Evolutionary conservation across 2,113 vertebrate species (phyloP).

Genomic region (Bombycilla garrulus): DNA sequence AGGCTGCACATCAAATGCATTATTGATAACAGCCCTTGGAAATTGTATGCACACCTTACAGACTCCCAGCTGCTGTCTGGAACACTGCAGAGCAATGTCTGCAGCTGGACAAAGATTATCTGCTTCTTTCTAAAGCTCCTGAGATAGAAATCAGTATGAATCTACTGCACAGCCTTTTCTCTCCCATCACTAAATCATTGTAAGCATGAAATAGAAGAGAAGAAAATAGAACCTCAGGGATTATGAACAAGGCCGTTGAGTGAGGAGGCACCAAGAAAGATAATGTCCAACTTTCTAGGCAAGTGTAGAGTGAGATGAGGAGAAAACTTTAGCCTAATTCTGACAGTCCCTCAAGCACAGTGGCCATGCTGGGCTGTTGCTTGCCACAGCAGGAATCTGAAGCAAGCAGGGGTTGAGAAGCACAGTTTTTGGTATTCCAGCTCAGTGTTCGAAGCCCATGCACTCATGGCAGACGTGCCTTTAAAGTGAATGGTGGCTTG

Average conservation of each 20-base stretch:
- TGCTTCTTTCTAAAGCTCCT: neutral
- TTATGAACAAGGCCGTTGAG: neutral
- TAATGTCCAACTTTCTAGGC: neutral
- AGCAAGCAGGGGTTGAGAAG: neutral
- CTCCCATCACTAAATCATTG: neutral
- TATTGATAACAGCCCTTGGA: constrained; percentile 24
- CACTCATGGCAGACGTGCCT: neutral
- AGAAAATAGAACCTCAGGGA: neutral
- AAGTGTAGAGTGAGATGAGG: neutral
- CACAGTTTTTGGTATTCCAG: neutral
- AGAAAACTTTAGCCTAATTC: neutral
- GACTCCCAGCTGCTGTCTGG: neutral
- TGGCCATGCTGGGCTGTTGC: neutral
- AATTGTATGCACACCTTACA: neutral
- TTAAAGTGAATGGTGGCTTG: neutral
- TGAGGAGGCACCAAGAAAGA: neutral
- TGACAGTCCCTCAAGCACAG: neutral
- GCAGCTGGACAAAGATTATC: neutral
- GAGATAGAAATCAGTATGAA: neutral
- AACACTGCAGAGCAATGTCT: neutral
- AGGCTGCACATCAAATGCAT: neutral
- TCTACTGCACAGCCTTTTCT: neutral
- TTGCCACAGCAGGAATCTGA: neutral
- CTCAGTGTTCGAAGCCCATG: accelerated
- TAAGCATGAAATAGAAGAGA: neutral